These are phyloP conservation scores for Diorhabda carinulata DNA, from an alignment of 1,140 invertebrate genomes.

Conservation along the genomic window DNA sequence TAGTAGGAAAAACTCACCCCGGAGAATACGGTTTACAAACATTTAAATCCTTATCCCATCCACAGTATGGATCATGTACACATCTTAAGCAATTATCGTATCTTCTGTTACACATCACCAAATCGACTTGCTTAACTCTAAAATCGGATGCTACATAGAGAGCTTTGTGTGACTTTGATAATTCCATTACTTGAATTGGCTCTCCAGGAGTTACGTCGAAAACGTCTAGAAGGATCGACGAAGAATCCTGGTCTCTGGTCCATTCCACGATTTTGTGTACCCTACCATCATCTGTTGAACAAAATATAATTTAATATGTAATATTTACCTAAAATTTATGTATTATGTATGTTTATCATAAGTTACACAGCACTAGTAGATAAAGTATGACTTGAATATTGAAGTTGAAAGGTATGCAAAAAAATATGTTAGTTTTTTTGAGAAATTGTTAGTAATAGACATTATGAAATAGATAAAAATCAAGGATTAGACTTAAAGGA, in stretches of 20 bases:
- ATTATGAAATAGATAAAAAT: too few relatives aligned
- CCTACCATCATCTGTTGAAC: constrained; percentile 59
- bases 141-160: constrained; percentile 74
- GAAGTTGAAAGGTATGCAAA: too few relatives aligned
- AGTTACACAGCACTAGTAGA: too few relatives aligned
- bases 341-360: not conserved
- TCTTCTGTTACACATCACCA: constrained; percentile 65
- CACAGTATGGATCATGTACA: constrained; percentile 77
- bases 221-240: constrained; percentile 70
- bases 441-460: too few relatives aligned
- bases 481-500: too few relatives aligned
- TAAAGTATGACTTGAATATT: too few relatives aligned
- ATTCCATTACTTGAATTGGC: constrained; percentile 68
- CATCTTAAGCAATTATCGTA: constrained; percentile 77
- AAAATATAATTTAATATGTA: constrained; percentile 9
- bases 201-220: constrained; percentile 71
- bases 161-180: constrained; percentile 67
- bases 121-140: constrained; percentile 69
- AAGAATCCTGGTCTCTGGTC: constrained; percentile 57
- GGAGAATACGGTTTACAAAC: constrained; percentile 68
- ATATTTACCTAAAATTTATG: not conserved
- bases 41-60: constrained; percentile 75
- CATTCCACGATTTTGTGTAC: constrained; percentile 82
- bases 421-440: too few relatives aligned
- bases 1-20: constrained; percentile 48